Percentiles rank a stretch among this genome's conserved stretches.
Conservation (phyloP, 1,140 invertebrate species). For the Neomicropteryx cornuta region DNA sequence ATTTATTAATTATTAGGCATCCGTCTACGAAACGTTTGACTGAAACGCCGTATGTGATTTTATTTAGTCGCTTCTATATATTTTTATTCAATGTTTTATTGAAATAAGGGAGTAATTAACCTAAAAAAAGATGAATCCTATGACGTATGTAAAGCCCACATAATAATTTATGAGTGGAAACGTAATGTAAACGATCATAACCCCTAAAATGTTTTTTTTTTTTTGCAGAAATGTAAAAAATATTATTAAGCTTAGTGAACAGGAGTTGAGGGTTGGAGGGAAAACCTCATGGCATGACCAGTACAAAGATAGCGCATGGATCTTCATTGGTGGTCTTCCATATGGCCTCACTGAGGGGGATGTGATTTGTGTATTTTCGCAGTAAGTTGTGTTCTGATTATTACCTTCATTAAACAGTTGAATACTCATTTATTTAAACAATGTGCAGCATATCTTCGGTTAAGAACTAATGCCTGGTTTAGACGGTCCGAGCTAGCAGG, state of each 20-base stretch:
- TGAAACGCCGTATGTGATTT: too few relatives aligned
- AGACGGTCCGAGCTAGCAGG: too few relatives aligned
- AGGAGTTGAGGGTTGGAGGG: constrained; percentile 64
- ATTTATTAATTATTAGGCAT: too few relatives aligned
- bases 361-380: constrained; percentile 93
- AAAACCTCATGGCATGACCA: constrained; percentile 97
- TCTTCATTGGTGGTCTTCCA: constrained; percentile 91
- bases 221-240: constrained; percentile 82
- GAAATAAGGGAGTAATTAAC: too few relatives aligned
- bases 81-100: too few relatives aligned
- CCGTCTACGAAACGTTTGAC: too few relatives aligned
- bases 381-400: constrained; percentile 53
- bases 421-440: neutral
- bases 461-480: too few relatives aligned
- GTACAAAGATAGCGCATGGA: constrained; percentile 96
- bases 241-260: constrained; percentile 84
- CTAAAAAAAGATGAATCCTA: constrained; percentile 49
- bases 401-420: constrained; percentile 3
- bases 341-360: constrained; percentile 97
- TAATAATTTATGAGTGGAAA: constrained; percentile 3
- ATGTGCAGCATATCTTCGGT: too few relatives aligned
- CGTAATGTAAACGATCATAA: constrained; percentile 5
- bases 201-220: constrained; percentile 16
- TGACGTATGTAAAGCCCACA: constrained; percentile 44
- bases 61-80: too few relatives aligned